Evolutionary conservation across 2,113 vertebrate species (phyloP).

Genomic region (Micronisus gabar): DNA sequence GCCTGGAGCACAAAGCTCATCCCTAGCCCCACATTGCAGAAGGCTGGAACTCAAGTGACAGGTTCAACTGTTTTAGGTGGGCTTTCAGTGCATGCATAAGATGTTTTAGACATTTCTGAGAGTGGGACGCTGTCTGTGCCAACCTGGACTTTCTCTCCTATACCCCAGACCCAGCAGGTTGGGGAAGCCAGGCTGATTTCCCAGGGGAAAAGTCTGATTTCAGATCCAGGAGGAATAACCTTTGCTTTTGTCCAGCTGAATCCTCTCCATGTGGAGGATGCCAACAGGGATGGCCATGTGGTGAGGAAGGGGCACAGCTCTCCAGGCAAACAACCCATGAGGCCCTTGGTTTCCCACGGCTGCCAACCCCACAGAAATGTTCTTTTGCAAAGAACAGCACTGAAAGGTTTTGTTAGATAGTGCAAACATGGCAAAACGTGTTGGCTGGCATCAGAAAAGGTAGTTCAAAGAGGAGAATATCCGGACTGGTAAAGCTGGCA

Average conservation of each 20-base stretch:
- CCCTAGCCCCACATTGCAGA: neutral
- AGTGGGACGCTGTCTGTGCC: neutral
- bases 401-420: neutral
- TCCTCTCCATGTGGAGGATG: neutral
- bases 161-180: neutral
- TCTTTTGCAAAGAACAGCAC: neutral
- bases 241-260: neutral
- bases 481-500: neutral
- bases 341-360: too few species aligned
- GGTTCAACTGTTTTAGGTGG: neutral
- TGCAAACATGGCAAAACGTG: fast-evolving
- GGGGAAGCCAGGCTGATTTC: neutral
- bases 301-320: neutral
- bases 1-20: too few species aligned
- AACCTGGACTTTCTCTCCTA: neutral
- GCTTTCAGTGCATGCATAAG: neutral
- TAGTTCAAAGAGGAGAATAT: neutral
- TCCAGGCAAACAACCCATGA: neutral
- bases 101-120: neutral
- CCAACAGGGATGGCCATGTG: fast-evolving
- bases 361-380: neutral
- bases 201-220: neutral
- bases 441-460: neutral
- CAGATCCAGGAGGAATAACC: neutral
- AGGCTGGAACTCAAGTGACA: fast-evolving